Base-by-base conservation (phyloP, 2,797 vertebrate species). In the Poecilia velifera region DNA sequence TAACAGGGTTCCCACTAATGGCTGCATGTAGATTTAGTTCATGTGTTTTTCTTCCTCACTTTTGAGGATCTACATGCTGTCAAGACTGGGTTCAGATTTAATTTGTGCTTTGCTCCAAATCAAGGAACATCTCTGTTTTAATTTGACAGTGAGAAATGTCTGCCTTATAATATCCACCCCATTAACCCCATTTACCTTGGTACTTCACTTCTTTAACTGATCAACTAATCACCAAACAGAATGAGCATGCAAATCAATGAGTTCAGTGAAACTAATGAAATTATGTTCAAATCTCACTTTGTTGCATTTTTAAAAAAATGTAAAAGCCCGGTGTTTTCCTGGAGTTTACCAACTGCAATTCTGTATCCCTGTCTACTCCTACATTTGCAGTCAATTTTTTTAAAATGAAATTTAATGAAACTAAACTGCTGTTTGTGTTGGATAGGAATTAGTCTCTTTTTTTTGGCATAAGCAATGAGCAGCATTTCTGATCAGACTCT, bases 1-100 rank as follows among this genome's bases (percentile, higher is more conserved):
- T 82, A 88, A 75, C 55, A 72, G 22, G 43, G n/a, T 83, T 86
- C 68, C 78, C 72, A 49, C 73, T 82, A 85, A 87, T 86, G 51
- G 70, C 73, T 18, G 2, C 22, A 47, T 49, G 20, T 51, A 76
- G 73, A 77, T 66, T 77, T 71, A 46, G 59, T 80, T 70, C 74
- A 46, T 39, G 51, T 49, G 20, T 91, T 77, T 82, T 90, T 55
- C 76, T 59, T 75, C 73, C 43, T 64, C 57, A 62, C 82, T 86
- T 82, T 59, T 79, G 41, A 84, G 76, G 75, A 82, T 86, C 79
- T 81, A 80, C 70, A 73, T 72, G 76, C 59, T 77, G 43, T 73
- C 0, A 14, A 76, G 73, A 28, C 71, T 83, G 72, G 43, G 46
- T 84, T 82, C 64, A 76, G 76, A 84, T 83, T 83, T 81, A 89